These are phyloP conservation scores for Zosterops hypoxanthus DNA, from an alignment of 2,113 vertebrate species.

Conservation along the genomic window DNA sequence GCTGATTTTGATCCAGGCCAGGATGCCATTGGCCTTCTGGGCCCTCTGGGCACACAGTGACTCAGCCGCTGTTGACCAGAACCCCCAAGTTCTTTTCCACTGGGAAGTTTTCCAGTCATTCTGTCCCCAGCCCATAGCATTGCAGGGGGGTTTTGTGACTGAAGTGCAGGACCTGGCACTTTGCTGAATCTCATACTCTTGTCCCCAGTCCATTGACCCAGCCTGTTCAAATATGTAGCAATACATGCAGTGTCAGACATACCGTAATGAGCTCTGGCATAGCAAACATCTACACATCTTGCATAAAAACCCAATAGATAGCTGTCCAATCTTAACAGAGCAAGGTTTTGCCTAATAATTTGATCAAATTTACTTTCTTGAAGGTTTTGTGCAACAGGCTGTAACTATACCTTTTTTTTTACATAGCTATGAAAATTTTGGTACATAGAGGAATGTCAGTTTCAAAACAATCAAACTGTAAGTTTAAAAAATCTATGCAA, in stretches of 20 bases:
- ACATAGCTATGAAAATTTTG: neutral
- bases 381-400: neutral
- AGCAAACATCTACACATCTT: neutral
- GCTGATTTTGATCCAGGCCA: neutral
- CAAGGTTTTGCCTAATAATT: neutral
- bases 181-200: neutral
- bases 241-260: neutral
- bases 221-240: neutral
- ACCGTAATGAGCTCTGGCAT: neutral
- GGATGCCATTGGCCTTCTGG: neutral
- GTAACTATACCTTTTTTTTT: neutral
- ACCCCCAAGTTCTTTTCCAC: neutral
- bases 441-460: neutral
- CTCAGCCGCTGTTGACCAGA: rapidly evolving
- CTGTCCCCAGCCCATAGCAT: neutral
- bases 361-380: neutral
- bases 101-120: neutral
- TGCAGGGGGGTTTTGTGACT: neutral
- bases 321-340: neutral
- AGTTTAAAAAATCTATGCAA: neutral
- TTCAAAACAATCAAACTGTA: neutral
- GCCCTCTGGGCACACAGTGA: neutral
- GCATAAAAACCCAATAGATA: neutral
- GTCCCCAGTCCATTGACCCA: rapidly evolving
- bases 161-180: neutral